These are phyloP conservation scores for Potamilus streckersoni DNA, from an alignment of 1,140 invertebrate species.

Conservation along the genomic window DNA sequence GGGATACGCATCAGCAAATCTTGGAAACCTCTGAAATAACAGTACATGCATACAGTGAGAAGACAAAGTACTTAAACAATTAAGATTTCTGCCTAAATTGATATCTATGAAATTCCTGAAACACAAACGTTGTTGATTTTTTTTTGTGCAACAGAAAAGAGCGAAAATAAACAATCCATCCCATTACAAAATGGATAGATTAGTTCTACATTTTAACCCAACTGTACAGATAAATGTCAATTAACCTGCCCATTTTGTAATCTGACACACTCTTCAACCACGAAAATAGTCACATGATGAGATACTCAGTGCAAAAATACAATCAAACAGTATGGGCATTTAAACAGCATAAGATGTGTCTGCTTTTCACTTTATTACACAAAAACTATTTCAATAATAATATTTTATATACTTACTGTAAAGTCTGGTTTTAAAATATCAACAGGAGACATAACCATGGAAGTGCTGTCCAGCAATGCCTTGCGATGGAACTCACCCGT, in stretches of 20 bases:
- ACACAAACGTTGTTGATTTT: too few relatives aligned
- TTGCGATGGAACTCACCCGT: slow-evolving; percentile 44
- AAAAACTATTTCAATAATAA: neutral
- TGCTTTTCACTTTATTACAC: neutral
- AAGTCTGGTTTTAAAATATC: slow-evolving; percentile 56
- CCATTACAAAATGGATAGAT: too few relatives aligned
- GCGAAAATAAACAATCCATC: too few relatives aligned
- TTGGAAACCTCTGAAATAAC: slow-evolving; percentile 58
- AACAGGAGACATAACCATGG: slow-evolving; percentile 66
- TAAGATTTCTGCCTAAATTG: too few relatives aligned
- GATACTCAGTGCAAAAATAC: neutral
- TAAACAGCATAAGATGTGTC: neutral
- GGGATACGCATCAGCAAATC: slow-evolving; percentile 51
- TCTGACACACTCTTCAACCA: neutral
- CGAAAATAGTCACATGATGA: neutral
- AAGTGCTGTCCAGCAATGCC: slow-evolving; percentile 54
- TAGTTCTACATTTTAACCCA: too few relatives aligned
- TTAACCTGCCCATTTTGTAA: neutral
- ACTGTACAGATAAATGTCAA: too few relatives aligned
- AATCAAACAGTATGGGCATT: too few relatives aligned
- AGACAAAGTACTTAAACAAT: neutral
- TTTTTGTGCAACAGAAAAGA: too few relatives aligned
- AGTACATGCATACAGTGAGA: neutral
- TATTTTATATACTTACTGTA: slow-evolving; percentile 39
- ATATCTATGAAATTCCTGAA: too few relatives aligned